Base-by-base conservation (phyloP, 1,140 invertebrate genomes). In the Tribolium castaneum region DNA sequence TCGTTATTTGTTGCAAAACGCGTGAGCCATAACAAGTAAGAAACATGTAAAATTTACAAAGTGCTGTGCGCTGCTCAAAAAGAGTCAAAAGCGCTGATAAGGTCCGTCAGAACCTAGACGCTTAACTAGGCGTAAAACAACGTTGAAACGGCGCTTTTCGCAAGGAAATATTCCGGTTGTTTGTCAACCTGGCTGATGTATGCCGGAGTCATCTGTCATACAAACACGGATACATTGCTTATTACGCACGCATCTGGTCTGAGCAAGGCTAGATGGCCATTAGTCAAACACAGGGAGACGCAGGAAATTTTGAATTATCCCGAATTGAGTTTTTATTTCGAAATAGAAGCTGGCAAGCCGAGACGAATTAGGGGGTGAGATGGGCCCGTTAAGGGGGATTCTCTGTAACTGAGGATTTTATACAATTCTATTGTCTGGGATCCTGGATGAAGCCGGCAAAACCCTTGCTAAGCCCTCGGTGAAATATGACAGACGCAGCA, bases 381-480 rank as follows among this genome's bases (percentile, higher is more conserved):
- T 51, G 50, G 50, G 50, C 5, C 1, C 22, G 56, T 62, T 62
- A 62, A 62, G 56, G 59, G 25, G 59, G 59, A 66, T 66, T 35
- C 59, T 9, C 59, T 14, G 59, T 66, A 66, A 66, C 59, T 35
- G 59, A 13, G 30, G 59, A 66, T 66, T 66, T 66, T 66, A 66
- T 66, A 66, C 59, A 66, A 66, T 66, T 66, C 59, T 35, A 66
- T 66, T 66, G 59, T 66, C 59, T 34, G 59, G 59, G 59, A 66
- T 66, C 30, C 22, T 25, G 59, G n/a, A 35, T 12, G 59, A 66
- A 66, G 59, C 59, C 59, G 59, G 59, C 9, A 66, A 66, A 66
- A 66, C 59, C 59, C 59, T 9, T 14, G 59, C 59, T 66, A 66
- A 66, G 59, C 59, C 12, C n/a, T 34, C 59, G 30, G 59, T 66